These are phyloP conservation scores for Epinotia demarniana DNA, from an alignment of 2,888 invertebrate genomes.

Conservation along the genomic window DNA sequence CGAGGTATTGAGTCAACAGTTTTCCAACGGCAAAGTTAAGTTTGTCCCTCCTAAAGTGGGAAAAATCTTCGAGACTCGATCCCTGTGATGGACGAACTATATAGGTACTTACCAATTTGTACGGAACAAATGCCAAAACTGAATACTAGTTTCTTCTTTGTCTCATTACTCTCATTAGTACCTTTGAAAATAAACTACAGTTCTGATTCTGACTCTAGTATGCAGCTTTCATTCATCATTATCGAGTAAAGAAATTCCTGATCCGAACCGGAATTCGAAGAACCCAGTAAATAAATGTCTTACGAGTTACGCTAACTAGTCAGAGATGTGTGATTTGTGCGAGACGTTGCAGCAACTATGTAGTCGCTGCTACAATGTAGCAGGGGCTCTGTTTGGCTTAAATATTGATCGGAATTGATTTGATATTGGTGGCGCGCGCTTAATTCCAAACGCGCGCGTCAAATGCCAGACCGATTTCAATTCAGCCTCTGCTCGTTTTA, in stretches of 20 bases:
- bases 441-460: background rate
- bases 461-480: background rate
- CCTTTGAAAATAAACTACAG: too few species aligned
- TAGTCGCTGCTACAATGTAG: slow-evolving; percentile 21
- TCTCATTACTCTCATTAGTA: too few species aligned
- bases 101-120: too few species aligned
- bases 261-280: slow-evolving; percentile 16
- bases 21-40: too few species aligned
- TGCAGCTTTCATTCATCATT: background rate
- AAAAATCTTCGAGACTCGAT: too few species aligned
- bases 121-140: too few species aligned
- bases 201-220: background rate
- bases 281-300: slow-evolving; percentile 16
- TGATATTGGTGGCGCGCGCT: too few species aligned
- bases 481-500: background rate
- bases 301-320: slow-evolving; percentile 5
- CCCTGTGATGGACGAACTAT: too few species aligned
- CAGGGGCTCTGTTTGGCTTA: slow-evolving; percentile 25
- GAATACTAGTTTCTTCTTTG: too few species aligned
- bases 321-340: slow-evolving; percentile 8
- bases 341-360: slow-evolving; percentile 17
- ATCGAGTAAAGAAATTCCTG: background rate
- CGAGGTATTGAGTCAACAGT: too few species aligned
- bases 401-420: too few species aligned
- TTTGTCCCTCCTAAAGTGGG: too few species aligned